Conservation (phyloP, 2,113 vertebrate species). For the Heloderma charlesbogerti region DNA sequence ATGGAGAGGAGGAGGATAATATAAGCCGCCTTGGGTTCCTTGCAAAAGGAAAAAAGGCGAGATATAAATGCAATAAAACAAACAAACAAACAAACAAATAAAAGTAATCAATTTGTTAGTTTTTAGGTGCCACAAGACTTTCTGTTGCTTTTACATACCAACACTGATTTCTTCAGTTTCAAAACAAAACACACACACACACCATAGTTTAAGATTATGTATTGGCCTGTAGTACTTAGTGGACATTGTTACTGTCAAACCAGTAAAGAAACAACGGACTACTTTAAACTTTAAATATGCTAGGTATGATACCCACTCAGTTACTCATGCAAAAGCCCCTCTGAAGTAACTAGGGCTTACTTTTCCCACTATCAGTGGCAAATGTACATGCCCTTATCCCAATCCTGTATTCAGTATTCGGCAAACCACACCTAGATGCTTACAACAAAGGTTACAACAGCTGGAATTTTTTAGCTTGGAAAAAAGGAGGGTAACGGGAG, state of each 20-base stretch:
- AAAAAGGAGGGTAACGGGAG: too few relatives aligned
- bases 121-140: background rate
- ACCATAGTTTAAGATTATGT: background rate
- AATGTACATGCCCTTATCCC: background rate
- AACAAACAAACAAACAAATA: too few relatives aligned
- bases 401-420: background rate
- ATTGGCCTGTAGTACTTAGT: background rate
- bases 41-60: too few relatives aligned
- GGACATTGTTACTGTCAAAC: background rate
- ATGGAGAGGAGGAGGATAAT: too few relatives aligned
- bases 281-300: background rate
- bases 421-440: background rate
- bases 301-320: background rate
- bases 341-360: background rate
- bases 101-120: background rate
- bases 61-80: too few relatives aligned
- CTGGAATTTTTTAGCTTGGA: too few relatives aligned
- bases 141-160: background rate
- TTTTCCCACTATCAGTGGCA: background rate
- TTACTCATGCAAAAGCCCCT: background rate
- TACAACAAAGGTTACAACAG: too few relatives aligned
- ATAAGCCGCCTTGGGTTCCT: too few relatives aligned
- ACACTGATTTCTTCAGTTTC: background rate
- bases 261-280: background rate
- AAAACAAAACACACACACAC: too few relatives aligned